Evolutionary conservation across 2,113 vertebrate species (phyloP), one percentile per base, ranked within the genome.

Genomic region (Malurus alboscapulatus): DNA sequence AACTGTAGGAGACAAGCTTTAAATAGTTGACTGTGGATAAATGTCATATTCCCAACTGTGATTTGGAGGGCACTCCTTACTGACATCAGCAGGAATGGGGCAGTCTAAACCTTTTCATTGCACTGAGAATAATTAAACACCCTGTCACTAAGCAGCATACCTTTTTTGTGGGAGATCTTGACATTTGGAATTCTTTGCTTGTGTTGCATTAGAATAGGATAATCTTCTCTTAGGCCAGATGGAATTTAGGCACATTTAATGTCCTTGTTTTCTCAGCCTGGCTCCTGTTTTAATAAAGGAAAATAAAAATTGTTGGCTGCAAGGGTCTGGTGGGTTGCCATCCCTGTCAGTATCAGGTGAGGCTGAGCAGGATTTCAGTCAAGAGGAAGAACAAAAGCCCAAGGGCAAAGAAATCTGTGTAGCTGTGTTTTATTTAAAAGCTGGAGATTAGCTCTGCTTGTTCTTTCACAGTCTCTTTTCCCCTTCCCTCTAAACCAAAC

Each of bases 401-500:
- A 87, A 87, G 84, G 95, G 95, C 90, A 85, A 86, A 81, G 82
- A 86, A 94, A 95, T 87, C 54, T 80, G 12, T 92, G 71, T 88
- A 87, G 85, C 82, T 87, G 78, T 63, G 76, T 93, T 96, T 93
- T 96, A 92, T 95, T 93, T 93, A 84, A 95, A 94, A 93, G 58
- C 89, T 91, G 78, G 75, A 94, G 96, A 96, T 95, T 94, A 96
- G 78, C 87, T 85, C 51, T 95, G 89, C 92, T 94, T 96, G 87
- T 95, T 96, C 91, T 92, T 96, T 92, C 63, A 72, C 51, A 81
- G 92, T 92, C 84, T 84, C 82, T 89, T 75, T 97, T 87, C 68
- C 63, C 77, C 58, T 87, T 67, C 81, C 62, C 68, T 91, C 90
- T 96, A 93, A 97, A 95, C 38, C 76, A 95, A 96, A 96, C 94